phyloP scores from a whole-genome alignment of 2,888 invertebrate species.

The Melolontha melolontha region DNA sequence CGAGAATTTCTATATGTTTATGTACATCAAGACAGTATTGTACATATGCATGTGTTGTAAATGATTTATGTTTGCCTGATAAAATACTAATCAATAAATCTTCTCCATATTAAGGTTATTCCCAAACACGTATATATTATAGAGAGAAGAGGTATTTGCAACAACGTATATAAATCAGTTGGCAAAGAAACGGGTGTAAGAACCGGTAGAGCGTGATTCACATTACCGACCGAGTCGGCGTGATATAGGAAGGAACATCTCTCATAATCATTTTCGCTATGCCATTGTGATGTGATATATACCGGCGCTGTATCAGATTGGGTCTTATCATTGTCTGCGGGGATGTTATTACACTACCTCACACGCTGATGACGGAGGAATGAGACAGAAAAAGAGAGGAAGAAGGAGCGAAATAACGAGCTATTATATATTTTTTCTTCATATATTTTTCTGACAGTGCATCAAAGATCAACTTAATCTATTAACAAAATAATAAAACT shows the following conservation, averaged over 20 bases:
- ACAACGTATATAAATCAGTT: constrained; percentile 61
- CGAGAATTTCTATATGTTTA: not conserved
- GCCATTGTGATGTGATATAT: constrained; percentile 66
- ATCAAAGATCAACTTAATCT: not conserved
- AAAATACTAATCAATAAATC: constrained; percentile 37
- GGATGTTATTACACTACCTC: constrained; percentile 52
- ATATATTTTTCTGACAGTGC: constrained; percentile 22
- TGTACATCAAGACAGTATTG: too few relatives aligned
- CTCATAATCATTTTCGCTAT: constrained; percentile 66
- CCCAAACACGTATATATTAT: constrained; percentile 29
- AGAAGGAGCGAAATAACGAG: constrained; percentile 15
- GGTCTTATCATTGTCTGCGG: constrained; percentile 53
- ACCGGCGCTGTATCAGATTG: constrained; percentile 50
- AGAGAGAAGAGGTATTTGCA: constrained; percentile 55
- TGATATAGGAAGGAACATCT: constrained; percentile 65
- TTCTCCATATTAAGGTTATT: constrained; percentile 32
- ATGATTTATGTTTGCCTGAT: constrained; percentile 30
- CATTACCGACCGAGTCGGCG: constrained; percentile 62
- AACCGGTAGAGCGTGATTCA: constrained; percentile 64
- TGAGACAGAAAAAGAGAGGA: constrained; percentile 30
- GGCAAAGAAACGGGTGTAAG: constrained; percentile 61
- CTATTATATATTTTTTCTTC: constrained; percentile 19
- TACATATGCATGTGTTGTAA: constrained; percentile 6
- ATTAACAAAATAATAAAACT: constrained; percentile 42
- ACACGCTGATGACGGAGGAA: constrained; percentile 42